Percentiles rank a stretch among this genome's conserved stretches.
phyloP scores from a whole-genome alignment of 2,888 invertebrate genomes.

The Heteropelma amictum region DNA sequence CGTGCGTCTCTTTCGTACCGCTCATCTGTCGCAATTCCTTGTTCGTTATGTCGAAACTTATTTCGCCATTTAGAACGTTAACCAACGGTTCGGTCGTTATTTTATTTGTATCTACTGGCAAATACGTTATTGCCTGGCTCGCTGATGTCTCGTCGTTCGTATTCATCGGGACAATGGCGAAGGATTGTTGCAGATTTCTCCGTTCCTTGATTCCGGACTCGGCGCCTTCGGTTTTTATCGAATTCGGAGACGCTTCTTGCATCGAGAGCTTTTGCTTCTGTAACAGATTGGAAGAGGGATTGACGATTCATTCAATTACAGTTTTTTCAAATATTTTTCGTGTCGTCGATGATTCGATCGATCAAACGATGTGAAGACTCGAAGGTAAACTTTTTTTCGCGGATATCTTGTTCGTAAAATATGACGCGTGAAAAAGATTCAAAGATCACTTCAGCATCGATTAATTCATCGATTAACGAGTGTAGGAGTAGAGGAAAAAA shows the following conservation, averaged over 20 bases:
- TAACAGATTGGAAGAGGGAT: neutral
- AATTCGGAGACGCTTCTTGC: slow-evolving; percentile 30
- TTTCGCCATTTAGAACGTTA: slow-evolving; percentile 49
- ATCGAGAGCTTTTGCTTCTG: slow-evolving; percentile 38
- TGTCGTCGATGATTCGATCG: neutral
- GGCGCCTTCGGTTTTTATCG: slow-evolving; percentile 48
- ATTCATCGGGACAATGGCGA: slow-evolving; percentile 65
- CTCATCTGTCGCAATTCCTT: slow-evolving; percentile 49
- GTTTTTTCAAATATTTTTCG: no score
- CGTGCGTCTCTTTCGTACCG: slow-evolving; percentile 46
- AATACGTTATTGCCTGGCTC: slow-evolving; percentile 61
- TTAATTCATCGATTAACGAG: neutral
- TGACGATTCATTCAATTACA: no score
- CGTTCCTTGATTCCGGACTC: slow-evolving; percentile 38
- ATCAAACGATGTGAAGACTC: no score
- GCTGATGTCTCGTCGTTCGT: slow-evolving; percentile 56
- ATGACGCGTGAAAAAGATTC: neutral
- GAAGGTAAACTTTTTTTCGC: no score
- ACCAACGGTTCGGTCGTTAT: slow-evolving; percentile 40
- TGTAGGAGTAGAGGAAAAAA: neutral
- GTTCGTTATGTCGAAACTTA: slow-evolving; percentile 55
- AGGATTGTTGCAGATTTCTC: slow-evolving; percentile 61
- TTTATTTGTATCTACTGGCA: slow-evolving; percentile 57
- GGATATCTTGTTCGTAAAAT: no score
- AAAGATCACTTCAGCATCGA: neutral